These are phyloP conservation scores for Periphyllus acericola DNA, from an alignment of 2,888 invertebrate species.

Conservation along the genomic window DNA sequence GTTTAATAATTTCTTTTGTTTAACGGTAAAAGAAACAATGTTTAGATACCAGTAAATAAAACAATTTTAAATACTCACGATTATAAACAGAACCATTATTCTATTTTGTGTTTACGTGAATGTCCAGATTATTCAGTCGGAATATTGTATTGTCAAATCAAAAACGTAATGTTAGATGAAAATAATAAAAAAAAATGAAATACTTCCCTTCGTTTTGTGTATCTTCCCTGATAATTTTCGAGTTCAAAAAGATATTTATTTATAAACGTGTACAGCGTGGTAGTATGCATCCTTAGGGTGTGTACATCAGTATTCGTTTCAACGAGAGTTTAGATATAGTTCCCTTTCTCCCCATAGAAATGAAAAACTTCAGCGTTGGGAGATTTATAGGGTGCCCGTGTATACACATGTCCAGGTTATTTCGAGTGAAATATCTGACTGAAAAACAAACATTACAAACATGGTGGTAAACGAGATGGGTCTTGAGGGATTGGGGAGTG, in stretches of 20 bases:
- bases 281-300: neutral
- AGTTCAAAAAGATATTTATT: slow-evolving; percentile 11
- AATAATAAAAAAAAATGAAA: neutral
- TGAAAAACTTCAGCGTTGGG: slow-evolving; percentile 28
- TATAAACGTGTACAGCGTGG: neutral
- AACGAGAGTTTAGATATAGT: slow-evolving; percentile 30
- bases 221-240: slow-evolving; percentile 21
- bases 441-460: slow-evolving; percentile 38
- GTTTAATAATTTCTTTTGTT: too few species aligned
- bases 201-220: neutral
- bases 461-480: neutral
- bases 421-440: slow-evolving; percentile 13
- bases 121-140: too few species aligned
- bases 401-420: slow-evolving; percentile 30
- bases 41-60: too few species aligned
- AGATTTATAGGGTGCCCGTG: slow-evolving; percentile 44
- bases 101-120: too few species aligned
- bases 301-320: slow-evolving; percentile 36
- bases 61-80: too few species aligned
- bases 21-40: too few species aligned
- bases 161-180: too few species aligned
- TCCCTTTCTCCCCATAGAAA: slow-evolving; percentile 25
- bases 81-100: too few species aligned
- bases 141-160: too few species aligned
- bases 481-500: neutral